phyloP scores from a whole-genome alignment of 2,888 invertebrate genomes.

The Scaptomyza reducta region DNA sequence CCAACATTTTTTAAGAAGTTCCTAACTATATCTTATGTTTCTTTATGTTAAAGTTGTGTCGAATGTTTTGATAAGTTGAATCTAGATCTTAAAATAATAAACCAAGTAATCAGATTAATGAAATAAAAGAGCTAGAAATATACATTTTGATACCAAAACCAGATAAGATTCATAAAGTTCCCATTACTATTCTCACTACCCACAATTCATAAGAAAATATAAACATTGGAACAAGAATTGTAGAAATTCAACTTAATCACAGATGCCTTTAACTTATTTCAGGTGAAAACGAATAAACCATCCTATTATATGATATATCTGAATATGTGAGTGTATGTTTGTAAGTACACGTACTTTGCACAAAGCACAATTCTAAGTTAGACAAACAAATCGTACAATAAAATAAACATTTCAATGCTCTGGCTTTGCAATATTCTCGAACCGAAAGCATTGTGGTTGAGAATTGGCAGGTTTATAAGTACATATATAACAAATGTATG shows the following conservation, averaged over 20 bases:
- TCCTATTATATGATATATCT: not conserved
- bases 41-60: no score
- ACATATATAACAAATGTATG: not conserved
- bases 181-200: not conserved
- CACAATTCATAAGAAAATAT: not conserved
- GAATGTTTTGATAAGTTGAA: no score
- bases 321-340: not conserved
- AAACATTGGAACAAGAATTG: not conserved
- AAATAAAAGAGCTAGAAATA: not conserved
- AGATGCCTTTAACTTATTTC: conserved; percentile 13
- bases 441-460: conserved; percentile 38
- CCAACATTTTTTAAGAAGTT: no score
- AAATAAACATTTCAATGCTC: conserved; percentile 45
- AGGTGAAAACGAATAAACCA: conserved; percentile 20
- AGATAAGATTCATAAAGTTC: not conserved
- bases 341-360: conserved; percentile 15
- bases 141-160: not conserved
- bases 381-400: conserved; percentile 47
- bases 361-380: conserved; percentile 38
- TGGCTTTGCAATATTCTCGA: conserved; percentile 41
- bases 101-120: no score
- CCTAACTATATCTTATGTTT: no score
- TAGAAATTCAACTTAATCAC: not conserved
- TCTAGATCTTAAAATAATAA: no score
- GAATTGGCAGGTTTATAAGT: conserved; percentile 23